These are phyloP conservation scores for Pseudoips prasinana DNA, from an alignment of 2,888 invertebrate species.

Conservation along the genomic window DNA sequence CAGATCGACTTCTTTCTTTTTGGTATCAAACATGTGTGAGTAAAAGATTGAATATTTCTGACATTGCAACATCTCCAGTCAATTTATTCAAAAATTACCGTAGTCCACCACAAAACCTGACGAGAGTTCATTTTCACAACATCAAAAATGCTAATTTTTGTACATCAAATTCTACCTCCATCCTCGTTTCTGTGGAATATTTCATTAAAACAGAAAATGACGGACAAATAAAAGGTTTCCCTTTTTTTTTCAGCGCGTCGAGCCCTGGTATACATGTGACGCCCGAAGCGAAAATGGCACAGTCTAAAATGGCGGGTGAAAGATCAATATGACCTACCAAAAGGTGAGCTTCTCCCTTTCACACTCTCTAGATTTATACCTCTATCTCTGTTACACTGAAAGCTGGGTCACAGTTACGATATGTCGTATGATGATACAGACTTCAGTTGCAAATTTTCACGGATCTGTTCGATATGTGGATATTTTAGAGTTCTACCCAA, in stretches of 20 bases:
- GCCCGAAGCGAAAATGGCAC: constrained; percentile 75
- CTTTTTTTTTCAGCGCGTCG: constrained; percentile 55
- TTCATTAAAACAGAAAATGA: constrained; percentile 75
- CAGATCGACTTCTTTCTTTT: no score
- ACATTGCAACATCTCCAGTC: no score
- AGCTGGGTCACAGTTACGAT: constrained; percentile 60
- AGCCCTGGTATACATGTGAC: constrained; percentile 66
- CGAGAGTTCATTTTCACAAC: constrained; percentile 52
- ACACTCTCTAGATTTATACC: constrained; percentile 30
- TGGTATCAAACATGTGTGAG: no score
- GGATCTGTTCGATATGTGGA: constrained; percentile 40
- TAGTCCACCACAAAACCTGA: constrained; percentile 15
- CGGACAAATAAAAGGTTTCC: constrained; percentile 69
- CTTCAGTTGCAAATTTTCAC: constrained; percentile 63
- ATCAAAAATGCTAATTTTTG: constrained; percentile 68
- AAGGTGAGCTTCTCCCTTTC: constrained; percentile 60
- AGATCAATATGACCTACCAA: constrained; percentile 81
- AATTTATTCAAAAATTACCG: no score
- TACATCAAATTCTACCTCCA: constrained; percentile 57
- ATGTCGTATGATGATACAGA: constrained; percentile 69
- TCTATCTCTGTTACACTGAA: constrained; percentile 55
- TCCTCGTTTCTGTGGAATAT: constrained; percentile 60
- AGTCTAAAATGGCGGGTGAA: constrained; percentile 80
- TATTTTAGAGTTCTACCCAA: constrained; percentile 48
- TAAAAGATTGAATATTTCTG: no score